A percentile compares a stretch with the other conserved stretches of the same genome.
Evolutionary conservation across 2,113 vertebrate genomes (phyloP).

Genomic region (Myodes glareolus): DNA sequence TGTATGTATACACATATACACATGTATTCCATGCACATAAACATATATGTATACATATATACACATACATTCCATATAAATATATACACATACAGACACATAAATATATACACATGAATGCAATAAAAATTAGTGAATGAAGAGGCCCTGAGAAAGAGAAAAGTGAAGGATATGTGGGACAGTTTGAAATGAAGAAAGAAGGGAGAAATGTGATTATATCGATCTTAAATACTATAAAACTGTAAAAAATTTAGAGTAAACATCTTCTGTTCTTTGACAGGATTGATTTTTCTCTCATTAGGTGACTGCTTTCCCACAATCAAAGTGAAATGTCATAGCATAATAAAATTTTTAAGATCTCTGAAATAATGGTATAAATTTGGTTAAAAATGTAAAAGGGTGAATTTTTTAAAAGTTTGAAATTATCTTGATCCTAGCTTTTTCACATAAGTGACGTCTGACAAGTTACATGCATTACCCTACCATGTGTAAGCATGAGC

Average conservation of each 20-base stretch:
- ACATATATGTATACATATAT: no score
- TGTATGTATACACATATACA: no score
- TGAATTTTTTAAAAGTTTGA: background rate
- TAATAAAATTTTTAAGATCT: background rate
- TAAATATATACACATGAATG: background rate
- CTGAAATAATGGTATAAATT: background rate
- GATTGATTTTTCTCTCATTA: background rate
- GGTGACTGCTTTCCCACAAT: background rate
- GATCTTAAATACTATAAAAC: no score
- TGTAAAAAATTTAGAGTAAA: background rate
- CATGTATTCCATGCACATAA: no score
- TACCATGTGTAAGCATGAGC: background rate
- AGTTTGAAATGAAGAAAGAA: no score
- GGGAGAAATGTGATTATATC: no score
- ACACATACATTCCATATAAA: no score
- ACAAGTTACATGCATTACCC: background rate
- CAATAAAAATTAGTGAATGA: background rate
- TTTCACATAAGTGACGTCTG: background rate
- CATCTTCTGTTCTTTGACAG: background rate
- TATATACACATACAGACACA: no score
- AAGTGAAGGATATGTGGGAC: background rate
- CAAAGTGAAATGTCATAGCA: background rate
- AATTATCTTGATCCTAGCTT: background rate
- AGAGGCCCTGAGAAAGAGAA: background rate
- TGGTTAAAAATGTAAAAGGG: background rate